Conservation (phyloP, 2,113 vertebrate species). For the Sylvietta virens region DNA sequence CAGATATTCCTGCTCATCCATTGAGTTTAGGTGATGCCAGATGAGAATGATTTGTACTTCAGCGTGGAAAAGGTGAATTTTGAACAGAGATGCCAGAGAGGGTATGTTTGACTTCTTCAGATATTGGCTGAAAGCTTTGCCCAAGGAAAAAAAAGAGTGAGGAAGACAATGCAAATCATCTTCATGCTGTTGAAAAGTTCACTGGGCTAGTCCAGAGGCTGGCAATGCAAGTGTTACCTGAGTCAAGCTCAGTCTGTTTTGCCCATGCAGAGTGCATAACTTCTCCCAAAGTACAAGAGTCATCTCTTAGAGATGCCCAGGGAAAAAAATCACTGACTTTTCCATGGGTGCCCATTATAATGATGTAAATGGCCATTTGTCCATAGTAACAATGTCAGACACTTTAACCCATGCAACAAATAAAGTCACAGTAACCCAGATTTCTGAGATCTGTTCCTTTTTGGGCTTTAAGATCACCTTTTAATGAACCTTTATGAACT, state of each 20-base stretch:
- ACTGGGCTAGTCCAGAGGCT: background rate
- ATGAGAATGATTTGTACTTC: background rate
- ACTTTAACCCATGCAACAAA: background rate
- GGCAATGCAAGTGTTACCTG: background rate
- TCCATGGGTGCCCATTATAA: background rate
- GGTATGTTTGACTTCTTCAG: background rate
- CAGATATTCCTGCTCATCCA: background rate
- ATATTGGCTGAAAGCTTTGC: background rate
- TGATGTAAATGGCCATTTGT: background rate
- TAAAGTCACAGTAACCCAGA: background rate
- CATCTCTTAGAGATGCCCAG: background rate
- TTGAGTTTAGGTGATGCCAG: background rate
- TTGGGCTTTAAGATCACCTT: background rate
- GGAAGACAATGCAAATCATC: background rate
- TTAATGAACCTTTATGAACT: background rate
- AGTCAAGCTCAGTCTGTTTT: background rate
- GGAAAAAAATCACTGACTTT: background rate
- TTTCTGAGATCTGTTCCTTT: background rate
- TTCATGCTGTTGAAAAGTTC: background rate
- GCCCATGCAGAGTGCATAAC: background rate
- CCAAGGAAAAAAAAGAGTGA: background rate
- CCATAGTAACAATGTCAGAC: background rate
- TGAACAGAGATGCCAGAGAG: background rate
- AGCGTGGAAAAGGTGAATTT: background rate
- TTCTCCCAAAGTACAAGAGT: background rate